These are phyloP conservation scores for Micromys minutus DNA, from an alignment of 2,113 vertebrate species.

Conservation along the genomic window DNA sequence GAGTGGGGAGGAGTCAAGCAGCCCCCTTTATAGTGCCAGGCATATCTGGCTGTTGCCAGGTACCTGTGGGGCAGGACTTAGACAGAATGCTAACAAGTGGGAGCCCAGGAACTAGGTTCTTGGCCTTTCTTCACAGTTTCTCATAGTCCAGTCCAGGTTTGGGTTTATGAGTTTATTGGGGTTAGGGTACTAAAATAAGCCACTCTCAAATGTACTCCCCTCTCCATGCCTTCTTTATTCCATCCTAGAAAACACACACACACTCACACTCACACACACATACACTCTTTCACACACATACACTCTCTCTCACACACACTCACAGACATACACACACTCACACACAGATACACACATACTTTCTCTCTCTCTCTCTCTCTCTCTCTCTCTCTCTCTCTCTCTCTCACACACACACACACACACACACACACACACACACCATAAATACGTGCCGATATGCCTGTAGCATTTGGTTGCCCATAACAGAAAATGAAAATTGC, in stretches of 20 bases:
- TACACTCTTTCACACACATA: too few species aligned
- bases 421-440: not conserved
- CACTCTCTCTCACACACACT: not conserved
- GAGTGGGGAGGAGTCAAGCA: too few species aligned
- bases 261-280: not conserved
- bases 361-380: too few species aligned
- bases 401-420: not conserved
- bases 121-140: not conserved
- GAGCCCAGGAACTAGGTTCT: not conserved
- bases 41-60: too few species aligned
- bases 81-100: too few species aligned
- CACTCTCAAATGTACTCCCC: not conserved
- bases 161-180: not conserved
- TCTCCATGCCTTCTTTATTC: not conserved
- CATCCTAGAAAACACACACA: not conserved
- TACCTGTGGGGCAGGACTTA: too few species aligned
- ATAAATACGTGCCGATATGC: not conserved
- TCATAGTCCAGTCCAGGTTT: slow-evolving; percentile 10
- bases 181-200: not conserved
- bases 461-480: slow-evolving; percentile 37
- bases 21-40: too few species aligned
- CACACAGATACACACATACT: too few species aligned
- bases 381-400: too few species aligned
- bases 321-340: not conserved
- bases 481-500: slow-evolving; percentile 45